Percentiles rank a stretch among this genome's conserved stretches.
Evolutionary conservation across 2,888 invertebrate genomes (phyloP).

Genomic region (Callosobruchus maculatus): DNA sequence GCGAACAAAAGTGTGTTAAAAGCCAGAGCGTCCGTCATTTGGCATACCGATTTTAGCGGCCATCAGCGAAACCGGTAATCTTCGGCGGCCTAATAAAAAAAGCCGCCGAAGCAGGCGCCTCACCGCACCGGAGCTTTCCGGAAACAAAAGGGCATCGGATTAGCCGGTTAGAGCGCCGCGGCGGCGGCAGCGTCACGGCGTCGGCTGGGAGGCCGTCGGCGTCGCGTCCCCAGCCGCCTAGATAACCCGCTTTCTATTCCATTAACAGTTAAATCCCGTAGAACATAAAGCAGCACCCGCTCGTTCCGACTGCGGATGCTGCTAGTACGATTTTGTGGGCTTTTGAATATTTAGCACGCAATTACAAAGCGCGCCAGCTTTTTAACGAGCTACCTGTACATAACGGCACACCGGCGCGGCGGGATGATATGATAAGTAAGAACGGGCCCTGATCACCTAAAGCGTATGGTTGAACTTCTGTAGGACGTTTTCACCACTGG

Average conservation of each 20-base stretch:
- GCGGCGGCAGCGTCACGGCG: too few species aligned
- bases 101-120: not conserved
- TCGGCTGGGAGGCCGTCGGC: not conserved
- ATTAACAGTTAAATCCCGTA: conserved; percentile 27
- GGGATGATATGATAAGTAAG: not conserved
- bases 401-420: not conserved
- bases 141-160: not conserved
- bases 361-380: conserved; percentile 21
- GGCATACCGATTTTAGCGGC: too few species aligned
- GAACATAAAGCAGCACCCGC: conserved; percentile 17
- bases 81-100: not conserved
- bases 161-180: not conserved
- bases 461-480: too few species aligned
- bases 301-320: conserved; percentile 13
- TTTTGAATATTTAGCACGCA: conserved; percentile 29
- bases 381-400: conserved; percentile 20
- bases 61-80: not conserved
- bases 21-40: too few species aligned
- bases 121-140: not conserved
- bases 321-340: conserved; percentile 24
- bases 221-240: not conserved
- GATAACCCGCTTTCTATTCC: conserved; percentile 30
- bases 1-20: too few species aligned
- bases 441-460: not conserved
- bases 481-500: too few species aligned